Evolutionary conservation across 92 coral and sea anemone genomes (phyloP), one percentile per base, ranked within the genome.

Genomic region (Porites rus): DNA sequence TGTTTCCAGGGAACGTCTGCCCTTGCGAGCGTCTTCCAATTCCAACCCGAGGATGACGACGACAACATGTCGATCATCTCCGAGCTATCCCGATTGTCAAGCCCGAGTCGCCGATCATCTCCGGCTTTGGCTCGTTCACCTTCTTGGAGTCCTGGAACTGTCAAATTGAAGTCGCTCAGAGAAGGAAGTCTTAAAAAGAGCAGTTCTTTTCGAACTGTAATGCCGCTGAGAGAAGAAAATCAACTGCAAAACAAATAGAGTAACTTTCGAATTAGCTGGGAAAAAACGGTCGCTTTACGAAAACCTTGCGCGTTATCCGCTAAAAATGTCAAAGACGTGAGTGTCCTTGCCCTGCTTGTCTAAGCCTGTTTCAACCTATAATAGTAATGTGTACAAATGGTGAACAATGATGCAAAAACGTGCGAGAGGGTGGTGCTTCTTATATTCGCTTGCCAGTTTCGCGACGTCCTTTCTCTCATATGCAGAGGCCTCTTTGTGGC

Each of bases 1-100:
- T 97, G 99, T 88, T 97, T 95, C 91, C 98, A 97, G 86, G 99
- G 98, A 75, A 95, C 88, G 83, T 89, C 91, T 6, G 91, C 94
- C 51, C 79, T 90, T 8, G 81, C 93, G 16, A 88, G 88, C 20
- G 90, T 92, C 83, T 90, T 78, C 81, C 96, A 90, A 56, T 90
- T 78, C 81, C 96, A 90, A 51, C 92, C 94, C 71, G 94, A 93
- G 88, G 92, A 95, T 77, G 96, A 95, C 70, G 93, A 84, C 72
- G 88, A 85, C 19, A 77, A 73, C 21, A 69, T 76, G 76, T 66
- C 76, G 53, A 77, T 85, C 58, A 67, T 85, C 64, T 85, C 88
- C 82, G 82, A 77, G 75, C 83, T 85, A 6, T 85, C 88, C 72
- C 82, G 73, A 56, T 59, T 77, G 61, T 76, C 83, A 28, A 77